Evolutionary conservation across 2,888 invertebrate species (phyloP).

Genomic region (Lasioglossum lativentre): DNA sequence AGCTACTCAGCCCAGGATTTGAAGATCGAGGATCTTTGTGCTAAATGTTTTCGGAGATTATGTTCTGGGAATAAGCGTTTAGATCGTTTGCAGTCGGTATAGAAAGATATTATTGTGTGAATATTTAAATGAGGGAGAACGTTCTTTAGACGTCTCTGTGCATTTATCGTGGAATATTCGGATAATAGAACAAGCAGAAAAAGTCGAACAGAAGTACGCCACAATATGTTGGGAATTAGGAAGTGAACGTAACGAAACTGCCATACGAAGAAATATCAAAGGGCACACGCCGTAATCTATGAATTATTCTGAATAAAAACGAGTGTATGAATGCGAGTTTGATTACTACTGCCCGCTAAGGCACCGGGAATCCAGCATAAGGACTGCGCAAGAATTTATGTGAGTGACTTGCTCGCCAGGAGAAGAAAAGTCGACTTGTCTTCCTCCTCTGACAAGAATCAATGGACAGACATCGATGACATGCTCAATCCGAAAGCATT

Average conservation of each 20-base stretch:
- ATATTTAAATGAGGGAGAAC: no score
- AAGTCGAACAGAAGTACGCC: not conserved
- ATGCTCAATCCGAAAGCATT: conserved; percentile 42
- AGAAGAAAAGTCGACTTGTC: conserved; percentile 58
- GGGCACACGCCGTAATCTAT: conserved; percentile 14
- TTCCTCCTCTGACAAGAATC: conserved; percentile 54
- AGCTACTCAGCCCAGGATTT: not conserved
- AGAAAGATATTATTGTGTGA: no score
- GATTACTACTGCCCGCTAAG: conserved; percentile 41
- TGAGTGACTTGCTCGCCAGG: conserved; percentile 49
- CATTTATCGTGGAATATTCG: not conserved
- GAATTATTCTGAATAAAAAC: conserved; percentile 7
- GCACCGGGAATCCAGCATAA: conserved; percentile 18
- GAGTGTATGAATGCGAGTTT: conserved; percentile 48
- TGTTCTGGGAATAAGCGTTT: not conserved
- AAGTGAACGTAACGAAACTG: conserved; percentile 5
- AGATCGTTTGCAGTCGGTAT: no score
- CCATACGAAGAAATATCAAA: conserved; percentile 13
- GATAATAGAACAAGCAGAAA: not conserved
- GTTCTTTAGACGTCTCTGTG: not conserved
- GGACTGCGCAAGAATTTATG: conserved; percentile 52
- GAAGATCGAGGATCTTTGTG: not conserved
- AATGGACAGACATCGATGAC: conserved; percentile 59
- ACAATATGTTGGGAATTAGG: conserved; percentile 28
- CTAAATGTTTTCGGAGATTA: not conserved